Conservation (phyloP, 2,888 invertebrate genomes). For the Arrhopalites spinosus region DNA sequence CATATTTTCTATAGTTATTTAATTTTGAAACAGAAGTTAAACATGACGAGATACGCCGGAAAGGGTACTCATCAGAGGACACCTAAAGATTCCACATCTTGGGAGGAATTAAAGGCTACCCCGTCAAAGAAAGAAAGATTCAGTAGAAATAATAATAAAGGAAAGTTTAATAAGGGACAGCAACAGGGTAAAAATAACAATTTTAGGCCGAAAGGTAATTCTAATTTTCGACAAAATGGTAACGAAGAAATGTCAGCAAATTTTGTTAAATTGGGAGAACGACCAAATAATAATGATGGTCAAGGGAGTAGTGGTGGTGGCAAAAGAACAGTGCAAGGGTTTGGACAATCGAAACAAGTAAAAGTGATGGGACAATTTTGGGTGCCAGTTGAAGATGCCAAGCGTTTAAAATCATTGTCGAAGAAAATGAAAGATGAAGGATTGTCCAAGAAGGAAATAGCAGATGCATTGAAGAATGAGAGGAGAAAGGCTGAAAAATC, state of each 20-base stretch:
- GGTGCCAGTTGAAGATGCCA: constrained; percentile 72
- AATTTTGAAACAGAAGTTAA: too few relatives aligned
- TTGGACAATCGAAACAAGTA: constrained; percentile 47
- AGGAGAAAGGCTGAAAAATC: constrained; percentile 74
- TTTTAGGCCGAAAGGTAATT: constrained; percentile 47
- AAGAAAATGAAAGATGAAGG: constrained; percentile 68
- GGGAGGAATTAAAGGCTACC: constrained; percentile 66
- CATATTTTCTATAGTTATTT: not conserved
- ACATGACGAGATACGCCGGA: constrained; percentile 62
- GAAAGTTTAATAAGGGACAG: not conserved
- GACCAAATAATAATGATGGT: not conserved
- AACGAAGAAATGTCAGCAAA: constrained; percentile 59
- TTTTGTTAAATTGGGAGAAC: constrained; percentile 38
- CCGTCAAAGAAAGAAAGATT: constrained; percentile 52
- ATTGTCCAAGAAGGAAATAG: constrained; percentile 71
- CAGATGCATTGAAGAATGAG: constrained; percentile 71
- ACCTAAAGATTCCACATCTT: constrained; percentile 73
- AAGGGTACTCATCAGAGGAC: constrained; percentile 74
- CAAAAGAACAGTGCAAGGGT: constrained; percentile 6
- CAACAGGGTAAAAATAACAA: not conserved
- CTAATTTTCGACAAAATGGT: constrained; percentile 59
- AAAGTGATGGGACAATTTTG: constrained; percentile 72
- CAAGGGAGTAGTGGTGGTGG: not conserved
- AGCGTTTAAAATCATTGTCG: constrained; percentile 67
- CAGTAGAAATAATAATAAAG: constrained; percentile 57